phyloP scores from a whole-genome alignment of 2,797 vertebrate genomes.

The Peromyscus attwateri region DNA sequence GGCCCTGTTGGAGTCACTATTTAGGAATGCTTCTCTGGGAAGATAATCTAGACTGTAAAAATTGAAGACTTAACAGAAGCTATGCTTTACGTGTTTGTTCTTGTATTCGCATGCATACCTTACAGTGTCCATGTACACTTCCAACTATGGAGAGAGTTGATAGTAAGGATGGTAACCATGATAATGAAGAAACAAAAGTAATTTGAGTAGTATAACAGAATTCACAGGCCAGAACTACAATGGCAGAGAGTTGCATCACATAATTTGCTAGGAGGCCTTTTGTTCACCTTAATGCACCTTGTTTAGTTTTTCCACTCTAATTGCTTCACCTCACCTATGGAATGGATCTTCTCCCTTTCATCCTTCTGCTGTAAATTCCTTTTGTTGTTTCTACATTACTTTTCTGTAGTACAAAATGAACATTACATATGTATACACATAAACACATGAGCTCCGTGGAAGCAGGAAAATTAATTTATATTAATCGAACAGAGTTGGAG shows the following conservation, averaged over 20 bases:
- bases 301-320: constrained; percentile 9
- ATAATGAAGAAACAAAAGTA: background rate
- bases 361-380: background rate
- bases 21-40: background rate
- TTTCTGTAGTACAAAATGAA: constrained; percentile 43
- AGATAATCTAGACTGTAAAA: background rate
- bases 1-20: background rate
- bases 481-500: constrained; percentile 25
- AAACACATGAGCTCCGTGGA: background rate
- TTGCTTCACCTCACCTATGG: background rate
- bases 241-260: background rate
- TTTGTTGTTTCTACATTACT: constrained; percentile 5
- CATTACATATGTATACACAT: background rate
- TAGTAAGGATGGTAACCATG: background rate
- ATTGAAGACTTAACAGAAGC: background rate
- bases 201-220: background rate
- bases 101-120: background rate
- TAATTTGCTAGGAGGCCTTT: background rate
- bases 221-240: background rate
- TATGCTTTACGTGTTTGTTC: background rate
- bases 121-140: background rate
- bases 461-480: constrained; percentile 2
- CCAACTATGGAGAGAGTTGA: background rate
- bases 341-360: constrained; percentile 1
- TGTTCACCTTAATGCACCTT: background rate